Percentiles rank a stretch among this genome's conserved stretches.
Conservation (phyloP, 1,140 invertebrate genomes). For the Orchestia grillus region DNA sequence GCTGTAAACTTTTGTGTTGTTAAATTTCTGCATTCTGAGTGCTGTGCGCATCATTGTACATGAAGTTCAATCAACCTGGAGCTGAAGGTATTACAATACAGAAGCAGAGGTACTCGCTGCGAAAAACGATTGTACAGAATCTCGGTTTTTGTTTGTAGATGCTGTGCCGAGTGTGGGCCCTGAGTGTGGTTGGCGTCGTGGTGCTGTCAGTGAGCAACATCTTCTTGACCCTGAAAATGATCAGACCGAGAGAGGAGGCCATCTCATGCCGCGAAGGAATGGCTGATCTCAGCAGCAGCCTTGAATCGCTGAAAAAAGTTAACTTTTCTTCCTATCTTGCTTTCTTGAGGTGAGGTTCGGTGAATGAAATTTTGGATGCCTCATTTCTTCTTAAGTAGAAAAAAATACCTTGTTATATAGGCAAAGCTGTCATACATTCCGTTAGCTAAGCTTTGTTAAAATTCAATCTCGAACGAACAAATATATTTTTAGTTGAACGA, state of each 20-base stretch:
- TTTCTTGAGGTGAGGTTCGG: slow-evolving; percentile 55
- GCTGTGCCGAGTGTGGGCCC: slow-evolving; percentile 64
- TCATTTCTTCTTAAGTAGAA: background rate
- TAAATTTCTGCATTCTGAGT: too few species aligned
- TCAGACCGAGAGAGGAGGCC: slow-evolving; percentile 60
- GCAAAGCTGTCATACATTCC: too few species aligned
- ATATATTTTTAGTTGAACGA: background rate
- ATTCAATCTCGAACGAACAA: background rate
- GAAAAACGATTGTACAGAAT: too few species aligned
- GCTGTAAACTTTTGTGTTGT: too few species aligned
- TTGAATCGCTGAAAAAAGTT: background rate
- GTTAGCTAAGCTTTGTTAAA: background rate
- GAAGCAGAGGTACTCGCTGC: too few species aligned
- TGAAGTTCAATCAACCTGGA: too few species aligned
- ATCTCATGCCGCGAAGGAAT: background rate
- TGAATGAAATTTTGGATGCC: background rate
- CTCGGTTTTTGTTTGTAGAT: slow-evolving; percentile 56
- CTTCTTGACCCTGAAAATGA: slow-evolving; percentile 62
- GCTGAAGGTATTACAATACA: too few species aligned
- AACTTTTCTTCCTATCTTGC: slow-evolving; percentile 60
- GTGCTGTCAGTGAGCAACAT: slow-evolving; percentile 65
- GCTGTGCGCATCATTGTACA: too few species aligned
- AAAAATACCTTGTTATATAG: background rate
- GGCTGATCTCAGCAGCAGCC: background rate
- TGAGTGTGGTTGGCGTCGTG: slow-evolving; percentile 64